Conservation (phyloP, 1,140 invertebrate genomes). For the Druon quercuslanigerum region DNA sequence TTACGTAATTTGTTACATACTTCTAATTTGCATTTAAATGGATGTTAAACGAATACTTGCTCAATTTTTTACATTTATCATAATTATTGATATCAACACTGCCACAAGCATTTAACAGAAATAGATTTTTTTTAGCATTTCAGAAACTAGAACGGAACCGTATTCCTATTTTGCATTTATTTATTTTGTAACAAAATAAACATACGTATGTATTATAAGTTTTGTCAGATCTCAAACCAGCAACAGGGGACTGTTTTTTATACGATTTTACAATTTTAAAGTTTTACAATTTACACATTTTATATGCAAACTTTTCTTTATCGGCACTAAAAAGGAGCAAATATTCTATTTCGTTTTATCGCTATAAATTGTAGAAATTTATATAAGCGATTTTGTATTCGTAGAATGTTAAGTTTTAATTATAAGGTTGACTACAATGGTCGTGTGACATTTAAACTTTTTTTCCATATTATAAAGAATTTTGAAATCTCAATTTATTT, state of each 20-base stretch:
- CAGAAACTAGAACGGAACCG: background rate
- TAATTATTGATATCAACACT: background rate
- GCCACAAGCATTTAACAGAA: conserved; percentile 24
- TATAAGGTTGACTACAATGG: background rate
- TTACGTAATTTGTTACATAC: background rate
- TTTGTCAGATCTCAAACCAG: conserved; percentile 15
- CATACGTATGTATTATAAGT: background rate
- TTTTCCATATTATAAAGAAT: background rate
- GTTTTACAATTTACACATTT: background rate
- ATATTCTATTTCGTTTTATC: background rate
- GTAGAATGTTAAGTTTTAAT: background rate
- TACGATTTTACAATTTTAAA: background rate
- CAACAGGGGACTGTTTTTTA: conserved; percentile 22
- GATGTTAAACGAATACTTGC: conserved; percentile 17
- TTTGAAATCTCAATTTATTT: no score
- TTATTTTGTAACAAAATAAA: background rate
- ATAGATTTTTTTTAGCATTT: conserved; percentile 18
- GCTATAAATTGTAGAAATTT: background rate
- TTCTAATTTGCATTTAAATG: conserved; percentile 7
- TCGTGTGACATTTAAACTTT: background rate
- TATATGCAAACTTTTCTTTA: conserved; percentile 5
- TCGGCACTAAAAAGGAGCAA: conserved; percentile 15
- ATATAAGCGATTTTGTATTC: background rate
- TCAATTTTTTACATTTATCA: conserved; percentile 12
- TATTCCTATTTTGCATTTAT: background rate